Conservation (phyloP, 2,113 vertebrate genomes). For the Onychorhynchus coronatus region DNA sequence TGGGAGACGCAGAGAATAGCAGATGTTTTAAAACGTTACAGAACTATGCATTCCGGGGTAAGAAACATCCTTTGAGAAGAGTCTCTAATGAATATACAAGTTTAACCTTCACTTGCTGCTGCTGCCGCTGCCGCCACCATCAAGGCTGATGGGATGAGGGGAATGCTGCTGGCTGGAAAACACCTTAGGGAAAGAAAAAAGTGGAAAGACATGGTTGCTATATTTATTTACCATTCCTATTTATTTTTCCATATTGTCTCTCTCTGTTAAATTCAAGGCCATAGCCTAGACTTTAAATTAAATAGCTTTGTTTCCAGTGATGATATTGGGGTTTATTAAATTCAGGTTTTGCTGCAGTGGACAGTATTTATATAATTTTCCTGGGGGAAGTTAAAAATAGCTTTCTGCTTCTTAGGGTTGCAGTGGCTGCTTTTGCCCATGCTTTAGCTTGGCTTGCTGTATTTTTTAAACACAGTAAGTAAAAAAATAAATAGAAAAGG, state of each 20-base stretch:
- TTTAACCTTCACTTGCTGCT: neutral
- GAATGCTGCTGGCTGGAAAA: neutral
- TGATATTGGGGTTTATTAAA: constrained; percentile 22
- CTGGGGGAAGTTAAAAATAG: constrained; percentile 34
- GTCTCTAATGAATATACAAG: neutral
- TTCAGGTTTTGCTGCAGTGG: constrained; percentile 2
- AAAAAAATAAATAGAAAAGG: constrained; percentile 13
- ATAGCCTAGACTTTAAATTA: constrained; percentile 4
- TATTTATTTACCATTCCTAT: neutral
- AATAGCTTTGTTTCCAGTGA: constrained; percentile 21
- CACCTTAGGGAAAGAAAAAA: neutral
- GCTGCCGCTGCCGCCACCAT: neutral
- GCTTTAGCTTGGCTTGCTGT: neutral
- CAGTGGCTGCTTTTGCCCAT: neutral
- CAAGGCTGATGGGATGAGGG: neutral
- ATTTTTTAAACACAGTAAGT: neutral
- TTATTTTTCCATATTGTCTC: neutral
- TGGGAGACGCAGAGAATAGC: neutral
- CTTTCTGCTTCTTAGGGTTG: neutral
- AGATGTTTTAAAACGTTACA: neutral
- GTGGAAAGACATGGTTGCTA: neutral
- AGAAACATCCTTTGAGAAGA: neutral
- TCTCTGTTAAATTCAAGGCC: neutral
- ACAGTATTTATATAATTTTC: neutral
- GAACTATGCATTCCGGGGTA: neutral